Evolutionary conservation across 2,113 vertebrate species (phyloP).

Genomic region (Nyctibius bracteatus): DNA sequence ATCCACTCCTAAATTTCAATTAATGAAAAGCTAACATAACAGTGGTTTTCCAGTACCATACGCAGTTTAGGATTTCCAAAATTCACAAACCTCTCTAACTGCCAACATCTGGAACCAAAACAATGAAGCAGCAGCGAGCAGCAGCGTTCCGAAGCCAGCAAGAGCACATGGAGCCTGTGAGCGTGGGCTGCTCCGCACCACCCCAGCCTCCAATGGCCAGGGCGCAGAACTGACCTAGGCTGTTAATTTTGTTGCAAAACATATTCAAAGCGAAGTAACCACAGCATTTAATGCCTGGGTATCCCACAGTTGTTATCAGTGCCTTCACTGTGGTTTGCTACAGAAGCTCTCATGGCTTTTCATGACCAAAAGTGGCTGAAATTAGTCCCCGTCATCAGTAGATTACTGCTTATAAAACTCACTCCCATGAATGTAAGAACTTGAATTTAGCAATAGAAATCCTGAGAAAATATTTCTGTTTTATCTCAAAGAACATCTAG

Average conservation of each 20-base stretch:
- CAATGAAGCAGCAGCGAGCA: rapidly evolving
- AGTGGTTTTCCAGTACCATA: background rate
- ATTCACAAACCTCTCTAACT: background rate
- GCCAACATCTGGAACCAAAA: background rate
- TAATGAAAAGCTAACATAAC: background rate
- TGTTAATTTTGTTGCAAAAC: background rate
- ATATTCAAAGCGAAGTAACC: background rate
- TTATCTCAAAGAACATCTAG: background rate
- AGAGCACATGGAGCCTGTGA: rapidly evolving
- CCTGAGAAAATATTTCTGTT: background rate
- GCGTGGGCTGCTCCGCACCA: background rate
- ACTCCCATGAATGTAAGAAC: rapidly evolving
- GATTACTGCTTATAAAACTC: background rate
- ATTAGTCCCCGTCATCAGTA: background rate
- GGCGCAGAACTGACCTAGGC: background rate
- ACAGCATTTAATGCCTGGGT: background rate
- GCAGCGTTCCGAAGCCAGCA: background rate
- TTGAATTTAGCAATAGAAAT: background rate
- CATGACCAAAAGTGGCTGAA: background rate
- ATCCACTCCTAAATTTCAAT: background rate
- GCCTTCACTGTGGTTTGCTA: background rate
- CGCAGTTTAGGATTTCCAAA: background rate
- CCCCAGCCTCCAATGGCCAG: background rate
- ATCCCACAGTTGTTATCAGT: background rate
- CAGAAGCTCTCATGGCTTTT: background rate